Conservation (phyloP, 2,113 vertebrate genomes). For the Datnioides undecimradiatus region DNA sequence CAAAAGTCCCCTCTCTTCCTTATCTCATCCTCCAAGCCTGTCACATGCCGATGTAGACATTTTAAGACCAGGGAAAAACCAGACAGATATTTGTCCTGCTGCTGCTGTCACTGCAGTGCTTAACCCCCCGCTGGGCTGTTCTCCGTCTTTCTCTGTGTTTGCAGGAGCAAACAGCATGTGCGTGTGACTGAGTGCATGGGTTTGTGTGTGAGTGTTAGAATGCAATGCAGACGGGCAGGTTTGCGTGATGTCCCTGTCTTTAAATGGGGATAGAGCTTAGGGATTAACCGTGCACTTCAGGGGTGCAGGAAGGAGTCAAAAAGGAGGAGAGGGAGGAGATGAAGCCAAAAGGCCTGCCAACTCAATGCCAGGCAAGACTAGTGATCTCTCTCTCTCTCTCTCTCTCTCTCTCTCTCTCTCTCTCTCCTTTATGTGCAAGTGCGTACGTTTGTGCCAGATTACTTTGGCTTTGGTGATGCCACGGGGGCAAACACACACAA, state of each 20-base stretch:
- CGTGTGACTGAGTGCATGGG: constrained; percentile 23
- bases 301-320: constrained; percentile 66
- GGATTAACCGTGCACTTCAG: constrained; percentile 79
- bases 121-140: constrained; percentile 62
- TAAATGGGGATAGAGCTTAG: constrained; percentile 71
- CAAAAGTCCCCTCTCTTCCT: constrained; percentile 36
- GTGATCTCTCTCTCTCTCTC: constrained; percentile 38
- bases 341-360: constrained; percentile 74
- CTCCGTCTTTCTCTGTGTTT: constrained; percentile 50
- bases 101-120: constrained; percentile 51
- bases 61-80: constrained; percentile 23
- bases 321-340: constrained; percentile 43
- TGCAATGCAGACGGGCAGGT: constrained; percentile 63
- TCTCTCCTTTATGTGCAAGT: constrained; percentile 21
- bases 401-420: background rate
- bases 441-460: constrained; percentile 57
- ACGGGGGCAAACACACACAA: constrained; percentile 37
- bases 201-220: constrained; percentile 40
- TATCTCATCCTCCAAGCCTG: constrained; percentile 35
- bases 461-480: constrained; percentile 62
- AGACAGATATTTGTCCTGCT: constrained; percentile 46
- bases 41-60: constrained; percentile 52
- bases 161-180: constrained; percentile 39
- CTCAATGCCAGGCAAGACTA: constrained; percentile 55
- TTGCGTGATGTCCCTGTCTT: constrained; percentile 77